These are phyloP conservation scores for Himalopsyche anomala DNA, from an alignment of 2,888 invertebrate genomes.

Conservation along the genomic window DNA sequence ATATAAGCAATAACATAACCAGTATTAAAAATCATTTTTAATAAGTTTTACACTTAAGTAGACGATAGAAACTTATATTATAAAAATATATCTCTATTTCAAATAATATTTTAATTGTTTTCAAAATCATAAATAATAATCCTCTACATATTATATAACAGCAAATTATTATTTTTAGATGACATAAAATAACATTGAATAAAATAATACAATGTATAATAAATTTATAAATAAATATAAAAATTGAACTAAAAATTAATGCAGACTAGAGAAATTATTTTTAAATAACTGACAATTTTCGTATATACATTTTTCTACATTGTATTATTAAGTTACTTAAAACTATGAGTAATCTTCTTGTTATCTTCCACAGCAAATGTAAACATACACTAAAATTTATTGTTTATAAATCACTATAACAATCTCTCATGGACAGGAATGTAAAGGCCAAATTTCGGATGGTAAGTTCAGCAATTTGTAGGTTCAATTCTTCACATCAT, in stretches of 20 bases:
- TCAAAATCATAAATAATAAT: too few relatives aligned
- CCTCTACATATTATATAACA: too few relatives aligned
- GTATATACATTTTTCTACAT: neutral
- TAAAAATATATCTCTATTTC: too few relatives aligned
- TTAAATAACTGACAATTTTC: constrained; percentile 16
- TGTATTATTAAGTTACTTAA: neutral
- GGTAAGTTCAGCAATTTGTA: constrained; percentile 9
- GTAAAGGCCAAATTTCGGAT: constrained; percentile 45
- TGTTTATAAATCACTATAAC: constrained; percentile 27
- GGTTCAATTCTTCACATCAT: constrained; percentile 17
- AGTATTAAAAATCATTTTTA: too few relatives aligned
- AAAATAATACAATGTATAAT: neutral
- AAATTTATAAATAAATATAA: neutral
- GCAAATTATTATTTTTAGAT: neutral
- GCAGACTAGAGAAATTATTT: constrained; percentile 8
- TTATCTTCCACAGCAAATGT: neutral
- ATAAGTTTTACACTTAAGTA: too few relatives aligned
- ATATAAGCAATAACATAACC: too few relatives aligned
- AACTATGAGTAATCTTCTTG: constrained; percentile 15
- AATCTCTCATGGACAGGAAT: constrained; percentile 42
- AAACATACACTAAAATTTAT: neutral
- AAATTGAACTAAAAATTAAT: constrained; percentile 6
- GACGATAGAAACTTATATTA: too few relatives aligned
- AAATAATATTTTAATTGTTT: too few relatives aligned
- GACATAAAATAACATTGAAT: neutral